Conservation (phyloP, 2,888 invertebrate genomes). For the Belgica antarctica region DNA sequence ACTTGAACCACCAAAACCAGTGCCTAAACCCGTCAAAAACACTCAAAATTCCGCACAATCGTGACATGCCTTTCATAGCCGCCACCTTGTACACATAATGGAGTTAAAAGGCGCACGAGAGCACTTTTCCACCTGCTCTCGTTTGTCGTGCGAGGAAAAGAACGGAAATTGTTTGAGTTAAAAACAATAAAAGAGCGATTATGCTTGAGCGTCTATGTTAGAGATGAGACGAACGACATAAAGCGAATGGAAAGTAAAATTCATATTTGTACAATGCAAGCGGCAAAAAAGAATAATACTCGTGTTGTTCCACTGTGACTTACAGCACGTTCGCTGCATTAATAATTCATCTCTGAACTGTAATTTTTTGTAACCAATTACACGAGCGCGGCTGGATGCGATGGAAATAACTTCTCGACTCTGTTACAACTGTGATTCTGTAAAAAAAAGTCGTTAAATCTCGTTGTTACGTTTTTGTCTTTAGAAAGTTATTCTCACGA, state of each 20-base stretch:
- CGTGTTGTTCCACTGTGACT: neutral
- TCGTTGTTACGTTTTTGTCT: neutral
- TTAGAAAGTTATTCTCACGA: conserved; percentile 3
- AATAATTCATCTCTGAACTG: conserved; percentile 24
- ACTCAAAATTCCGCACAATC: too few species aligned
- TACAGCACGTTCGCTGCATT: neutral
- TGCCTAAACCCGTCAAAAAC: too few species aligned
- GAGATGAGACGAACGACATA: too few species aligned
- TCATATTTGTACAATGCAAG: neutral
- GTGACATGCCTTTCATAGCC: too few species aligned
- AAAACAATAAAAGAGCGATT: neutral
- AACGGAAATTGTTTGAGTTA: neutral
- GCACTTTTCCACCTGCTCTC: neutral
- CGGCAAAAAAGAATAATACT: too few species aligned
- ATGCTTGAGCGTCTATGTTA: neutral
- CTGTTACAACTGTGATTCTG: neutral
- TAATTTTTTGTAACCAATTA: neutral
- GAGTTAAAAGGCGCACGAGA: neutral
- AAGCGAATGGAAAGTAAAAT: neutral
- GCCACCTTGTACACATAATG: neutral
- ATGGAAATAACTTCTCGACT: neutral
- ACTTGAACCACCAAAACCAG: too few species aligned
- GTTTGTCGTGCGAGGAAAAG: neutral
- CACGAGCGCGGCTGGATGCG: neutral
- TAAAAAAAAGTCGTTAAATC: neutral